A percentile compares a stretch with the other conserved stretches of the same genome.
phyloP scores from a whole-genome alignment of 2,888 invertebrate genomes.

The Ophioninae sp. region DNA sequence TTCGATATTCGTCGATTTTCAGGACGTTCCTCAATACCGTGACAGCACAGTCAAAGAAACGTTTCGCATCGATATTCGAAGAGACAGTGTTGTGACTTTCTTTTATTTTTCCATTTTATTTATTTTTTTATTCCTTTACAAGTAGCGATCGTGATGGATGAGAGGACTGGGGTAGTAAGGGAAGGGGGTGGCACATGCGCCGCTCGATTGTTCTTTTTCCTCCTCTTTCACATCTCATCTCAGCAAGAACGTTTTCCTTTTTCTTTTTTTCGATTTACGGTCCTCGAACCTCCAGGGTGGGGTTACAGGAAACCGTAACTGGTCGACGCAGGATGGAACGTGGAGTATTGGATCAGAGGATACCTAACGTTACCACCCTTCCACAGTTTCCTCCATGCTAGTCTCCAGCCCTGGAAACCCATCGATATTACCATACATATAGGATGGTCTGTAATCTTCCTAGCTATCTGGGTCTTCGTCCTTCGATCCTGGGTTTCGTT shows the following conservation, averaged over 20 bases:
- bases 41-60: neutral
- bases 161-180: conserved; percentile 13
- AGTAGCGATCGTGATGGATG: conserved; percentile 24
- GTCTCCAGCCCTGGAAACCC: conserved; percentile 61
- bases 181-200: conserved; percentile 43
- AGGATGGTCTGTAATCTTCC: conserved; percentile 71
- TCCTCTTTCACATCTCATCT: conserved; percentile 46
- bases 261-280: conserved; percentile 19
- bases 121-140: conserved; percentile 1
- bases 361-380: conserved; percentile 59
- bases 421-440: conserved; percentile 76
- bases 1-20: neutral
- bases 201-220: conserved; percentile 40
- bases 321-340: conserved; percentile 60
- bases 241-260: conserved; percentile 64
- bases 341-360: conserved; percentile 60
- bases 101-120: conserved; percentile 1
- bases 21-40: no score
- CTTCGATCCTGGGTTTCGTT: conserved; percentile 62
- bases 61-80: neutral
- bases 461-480: conserved; percentile 50
- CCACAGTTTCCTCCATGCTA: conserved; percentile 24
- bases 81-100: conserved; percentile 3
- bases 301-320: conserved; percentile 67
- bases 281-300: conserved; percentile 60